These are phyloP conservation scores for Gymnogyps californianus DNA, from an alignment of 2,113 vertebrate species.

Conservation along the genomic window DNA sequence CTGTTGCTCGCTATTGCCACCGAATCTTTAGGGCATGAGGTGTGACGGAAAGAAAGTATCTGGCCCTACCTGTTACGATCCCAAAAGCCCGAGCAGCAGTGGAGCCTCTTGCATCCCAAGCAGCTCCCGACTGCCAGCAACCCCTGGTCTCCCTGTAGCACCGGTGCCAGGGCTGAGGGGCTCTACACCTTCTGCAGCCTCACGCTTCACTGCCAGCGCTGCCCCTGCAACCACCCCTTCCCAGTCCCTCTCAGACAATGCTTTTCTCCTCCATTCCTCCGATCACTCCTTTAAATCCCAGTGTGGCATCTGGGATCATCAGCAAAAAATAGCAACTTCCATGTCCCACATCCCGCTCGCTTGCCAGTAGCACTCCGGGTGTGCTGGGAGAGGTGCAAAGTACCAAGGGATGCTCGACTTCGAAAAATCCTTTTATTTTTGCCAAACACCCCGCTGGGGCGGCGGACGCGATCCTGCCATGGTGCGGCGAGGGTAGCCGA, in stretches of 20 bases:
- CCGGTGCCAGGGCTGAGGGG: no score
- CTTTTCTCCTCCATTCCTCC: not conserved
- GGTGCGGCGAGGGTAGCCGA: not conserved
- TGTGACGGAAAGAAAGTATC: not conserved
- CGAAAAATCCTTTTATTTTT: not conserved
- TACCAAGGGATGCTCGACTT: not conserved
- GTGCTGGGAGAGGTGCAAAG: not conserved
- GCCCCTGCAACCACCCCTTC: not conserved
- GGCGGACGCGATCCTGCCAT: accelerated
- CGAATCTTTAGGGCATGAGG: not conserved
- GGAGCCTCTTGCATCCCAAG: not conserved
- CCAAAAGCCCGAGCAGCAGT: not conserved
- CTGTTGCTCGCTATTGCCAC: not conserved
- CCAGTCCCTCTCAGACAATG: not conserved
- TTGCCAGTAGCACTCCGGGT: accelerated
- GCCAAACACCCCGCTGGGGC: accelerated
- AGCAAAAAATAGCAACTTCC: not conserved
- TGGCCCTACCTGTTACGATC: not conserved
- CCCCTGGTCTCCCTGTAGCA: accelerated
- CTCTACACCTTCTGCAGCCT: not conserved
- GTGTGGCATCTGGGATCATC: not conserved
- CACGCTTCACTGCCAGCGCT: accelerated
- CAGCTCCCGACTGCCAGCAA: accelerated
- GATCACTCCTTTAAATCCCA: not conserved
- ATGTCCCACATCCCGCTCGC: accelerated